Base-by-base conservation (phyloP, 2,888 invertebrate genomes). In the Dicranocentrus wangi region DNA sequence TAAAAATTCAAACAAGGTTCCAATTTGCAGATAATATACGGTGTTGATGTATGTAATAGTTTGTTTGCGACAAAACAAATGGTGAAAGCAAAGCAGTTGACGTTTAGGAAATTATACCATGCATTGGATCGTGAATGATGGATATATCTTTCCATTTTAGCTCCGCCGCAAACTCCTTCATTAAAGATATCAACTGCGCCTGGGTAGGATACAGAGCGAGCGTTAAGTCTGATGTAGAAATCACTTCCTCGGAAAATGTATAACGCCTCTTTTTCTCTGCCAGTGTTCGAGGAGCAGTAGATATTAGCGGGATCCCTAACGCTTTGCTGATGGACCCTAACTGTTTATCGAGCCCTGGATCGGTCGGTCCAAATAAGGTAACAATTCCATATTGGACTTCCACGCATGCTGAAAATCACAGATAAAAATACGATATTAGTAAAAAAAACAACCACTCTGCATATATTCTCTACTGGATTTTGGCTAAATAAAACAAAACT, bases 351-450 rank as follows among this genome's bases (percentile, higher is more conserved):
- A 84, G 72, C 19, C 66, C 75, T 13, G 84, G 82, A 73, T 86
- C 85, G 63, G 83, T 83, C 15, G 86, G 86, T 10, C 86, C 85
- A 58, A 86, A 86, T 32, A 86, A 70, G n/a, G 85, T 75, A 7
- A 85, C 81, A 19, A 85, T 83, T 15, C 84, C 83, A 58, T 84
- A 85, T 25, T 77, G 75, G 2, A 85, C 82, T 76, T 86, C 85
- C 19, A 84, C 76, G 53, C 86, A 86, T 1, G 86, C 85, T 84
- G 76, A 39, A 39, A 39, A 13, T 13, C 39, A 39, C 39, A 39
- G 13, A 39, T 39, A 13, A 39, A 39, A 39, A 39, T 39, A 13
- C 5, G 39, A 39, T 8, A 8, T 5, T 13, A 39, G 5, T 39
- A 8, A 39, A 55, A 55, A 55, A 21, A 15, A 47, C 47, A 47